Conservation (phyloP, 2,888 invertebrate species). For the Abscondita cerata region DNA sequence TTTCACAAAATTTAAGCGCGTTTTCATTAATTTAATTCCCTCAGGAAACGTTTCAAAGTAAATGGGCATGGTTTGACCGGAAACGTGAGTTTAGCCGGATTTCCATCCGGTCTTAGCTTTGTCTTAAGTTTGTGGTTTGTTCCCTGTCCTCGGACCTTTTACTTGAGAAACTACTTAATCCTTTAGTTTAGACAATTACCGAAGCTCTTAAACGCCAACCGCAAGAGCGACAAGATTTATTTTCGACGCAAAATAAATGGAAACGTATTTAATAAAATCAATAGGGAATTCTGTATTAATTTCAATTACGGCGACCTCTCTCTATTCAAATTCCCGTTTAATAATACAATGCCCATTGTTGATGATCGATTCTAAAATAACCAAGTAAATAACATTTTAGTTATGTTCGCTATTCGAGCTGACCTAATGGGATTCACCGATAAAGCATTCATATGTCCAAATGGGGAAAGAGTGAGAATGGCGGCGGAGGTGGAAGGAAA, state of each 20-base stretch:
- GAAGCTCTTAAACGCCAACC: slow-evolving; percentile 33
- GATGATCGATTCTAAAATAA: slow-evolving; percentile 49
- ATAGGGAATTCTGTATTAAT: slow-evolving; percentile 54
- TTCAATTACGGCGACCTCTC: slow-evolving; percentile 51
- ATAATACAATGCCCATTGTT: slow-evolving; percentile 52
- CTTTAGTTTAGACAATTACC: slow-evolving; percentile 42
- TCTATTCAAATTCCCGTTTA: slow-evolving; percentile 51
- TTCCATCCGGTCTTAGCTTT: slow-evolving; percentile 48
- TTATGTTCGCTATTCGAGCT: slow-evolving; percentile 43
- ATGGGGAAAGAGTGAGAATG: slow-evolving; percentile 30
- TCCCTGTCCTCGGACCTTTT: slow-evolving; percentile 42
- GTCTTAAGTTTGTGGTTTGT: slow-evolving; percentile 46
- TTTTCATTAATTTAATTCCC: slow-evolving; percentile 29
- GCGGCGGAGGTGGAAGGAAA: slow-evolving; percentile 36
- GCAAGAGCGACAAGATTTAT: slow-evolving; percentile 24
- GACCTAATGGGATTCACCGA: slow-evolving; percentile 37
- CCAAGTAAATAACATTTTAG: slow-evolving; percentile 51
- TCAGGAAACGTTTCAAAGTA: slow-evolving; percentile 30
- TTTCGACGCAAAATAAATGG: background rate
- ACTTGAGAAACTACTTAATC: slow-evolving; percentile 44
- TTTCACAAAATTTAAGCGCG: slow-evolving; percentile 4
- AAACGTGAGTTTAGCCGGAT: slow-evolving; percentile 50
- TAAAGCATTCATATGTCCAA: slow-evolving; percentile 30
- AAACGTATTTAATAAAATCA: slow-evolving; percentile 45
- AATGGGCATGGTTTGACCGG: slow-evolving; percentile 47